Conservation (phyloP, 2,113 vertebrate species). For the Dryoscopus gambensis region DNA sequence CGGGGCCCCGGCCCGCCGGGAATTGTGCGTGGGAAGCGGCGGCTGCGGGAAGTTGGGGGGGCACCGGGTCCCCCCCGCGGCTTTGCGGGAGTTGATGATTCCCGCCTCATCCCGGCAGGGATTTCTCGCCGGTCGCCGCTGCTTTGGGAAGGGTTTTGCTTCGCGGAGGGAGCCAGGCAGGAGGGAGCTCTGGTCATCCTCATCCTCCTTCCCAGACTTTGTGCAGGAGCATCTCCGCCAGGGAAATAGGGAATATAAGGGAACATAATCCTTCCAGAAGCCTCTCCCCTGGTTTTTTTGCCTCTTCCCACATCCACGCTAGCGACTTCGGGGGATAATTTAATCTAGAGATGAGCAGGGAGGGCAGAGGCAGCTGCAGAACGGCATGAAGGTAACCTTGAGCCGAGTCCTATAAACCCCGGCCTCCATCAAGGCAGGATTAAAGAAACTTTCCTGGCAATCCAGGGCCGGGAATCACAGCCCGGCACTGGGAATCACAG, state of each 20-base stretch:
- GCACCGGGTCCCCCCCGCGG: not conserved
- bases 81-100: not conserved
- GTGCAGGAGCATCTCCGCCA: not conserved
- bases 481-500: not conserved
- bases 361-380: not conserved
- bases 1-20: not conserved
- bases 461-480: not conserved
- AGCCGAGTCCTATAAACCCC: not conserved
- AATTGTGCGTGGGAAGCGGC: not conserved
- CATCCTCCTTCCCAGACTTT: not conserved
- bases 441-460: not conserved
- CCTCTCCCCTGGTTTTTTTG: not conserved
- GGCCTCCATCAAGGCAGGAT: not conserved
- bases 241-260: not conserved
- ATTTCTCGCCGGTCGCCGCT: not conserved
- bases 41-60: not conserved
- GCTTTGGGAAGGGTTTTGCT: not conserved
- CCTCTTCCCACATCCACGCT: not conserved
- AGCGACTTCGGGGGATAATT: not conserved
- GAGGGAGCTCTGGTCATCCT: not conserved
- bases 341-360: not conserved
- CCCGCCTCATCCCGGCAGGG: not conserved
- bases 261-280: not conserved
- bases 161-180: not conserved
- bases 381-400: conserved; percentile 45